Percentiles rank a stretch among this genome's conserved stretches.
Evolutionary conservation across 1,140 invertebrate species (phyloP).

Genomic region (Drosophila prosaltans): DNA sequence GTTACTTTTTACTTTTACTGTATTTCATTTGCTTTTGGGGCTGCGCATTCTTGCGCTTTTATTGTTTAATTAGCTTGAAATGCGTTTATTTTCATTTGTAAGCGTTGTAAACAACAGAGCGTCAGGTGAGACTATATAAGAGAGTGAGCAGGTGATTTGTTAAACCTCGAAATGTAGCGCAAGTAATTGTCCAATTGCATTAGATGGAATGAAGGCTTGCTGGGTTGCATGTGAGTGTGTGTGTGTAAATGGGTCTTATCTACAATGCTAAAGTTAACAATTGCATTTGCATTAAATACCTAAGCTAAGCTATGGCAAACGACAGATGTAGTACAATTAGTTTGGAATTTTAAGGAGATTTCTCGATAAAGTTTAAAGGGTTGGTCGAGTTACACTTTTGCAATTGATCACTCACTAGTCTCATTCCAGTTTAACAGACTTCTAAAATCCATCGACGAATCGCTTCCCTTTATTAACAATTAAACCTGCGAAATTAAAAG

Average conservation of each 20-base stretch:
- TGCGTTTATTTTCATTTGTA: slow-evolving; percentile 77
- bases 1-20: slow-evolving; percentile 47
- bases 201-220: slow-evolving; percentile 25
- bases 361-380: background rate
- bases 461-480: no score
- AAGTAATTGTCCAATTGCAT: slow-evolving; percentile 46
- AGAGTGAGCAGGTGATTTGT: slow-evolving; percentile 65
- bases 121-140: slow-evolving; percentile 38
- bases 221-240: background rate
- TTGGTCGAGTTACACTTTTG: no score
- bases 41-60: slow-evolving; percentile 54
- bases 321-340: slow-evolving; percentile 16
- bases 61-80: slow-evolving; percentile 81
- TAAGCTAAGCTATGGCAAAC: background rate
- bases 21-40: slow-evolving; percentile 56
- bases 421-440: no score
- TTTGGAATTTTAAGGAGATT: slow-evolving; percentile 41
- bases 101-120: slow-evolving; percentile 68
- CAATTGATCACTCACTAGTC: no score
- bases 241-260: background rate
- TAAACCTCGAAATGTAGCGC: slow-evolving; percentile 63
- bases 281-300: slow-evolving; percentile 31
- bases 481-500: no score
- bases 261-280: slow-evolving; percentile 24
- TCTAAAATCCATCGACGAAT: no score